Evolutionary conservation across 2,888 invertebrate species (phyloP).

Genomic region (Agrotis puta): DNA sequence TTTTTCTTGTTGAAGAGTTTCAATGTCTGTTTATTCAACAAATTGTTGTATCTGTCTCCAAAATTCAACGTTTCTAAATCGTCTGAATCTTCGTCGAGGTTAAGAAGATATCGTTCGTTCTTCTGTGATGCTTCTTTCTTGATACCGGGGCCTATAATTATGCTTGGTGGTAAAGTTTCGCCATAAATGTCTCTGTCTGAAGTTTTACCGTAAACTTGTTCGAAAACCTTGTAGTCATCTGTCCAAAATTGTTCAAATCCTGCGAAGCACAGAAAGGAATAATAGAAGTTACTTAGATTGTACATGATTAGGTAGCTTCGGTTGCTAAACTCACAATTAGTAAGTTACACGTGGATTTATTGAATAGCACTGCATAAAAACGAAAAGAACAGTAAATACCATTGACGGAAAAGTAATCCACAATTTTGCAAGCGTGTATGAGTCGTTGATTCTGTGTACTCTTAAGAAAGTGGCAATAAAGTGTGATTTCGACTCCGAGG

Average conservation of each 20-base stretch:
- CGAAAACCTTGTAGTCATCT: conserved; percentile 85
- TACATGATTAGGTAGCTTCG: too few relatives aligned
- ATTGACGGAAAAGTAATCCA: not conserved
- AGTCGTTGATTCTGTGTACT: not conserved
- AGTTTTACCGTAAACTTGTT: conserved; percentile 85
- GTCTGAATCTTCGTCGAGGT: conserved; percentile 65
- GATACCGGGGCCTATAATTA: conserved; percentile 61
- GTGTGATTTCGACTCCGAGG: conserved; percentile 22
- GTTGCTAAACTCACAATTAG: not conserved
- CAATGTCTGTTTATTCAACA: conserved; percentile 64
- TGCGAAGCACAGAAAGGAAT: conserved; percentile 65
- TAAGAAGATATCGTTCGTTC: conserved; percentile 72
- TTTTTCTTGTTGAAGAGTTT: conserved; percentile 64
- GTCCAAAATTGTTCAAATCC: conserved; percentile 85
- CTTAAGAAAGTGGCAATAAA: conserved; percentile 46
- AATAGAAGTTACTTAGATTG: not conserved
- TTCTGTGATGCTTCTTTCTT: conserved; percentile 77
- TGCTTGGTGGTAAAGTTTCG: conserved; percentile 74
- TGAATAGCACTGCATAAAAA: not conserved
- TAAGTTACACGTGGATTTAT: not conserved
- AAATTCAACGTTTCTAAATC: conserved; percentile 69
- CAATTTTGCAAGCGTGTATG: not conserved
- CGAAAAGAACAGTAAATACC: not conserved
- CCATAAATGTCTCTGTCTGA: conserved; percentile 85
- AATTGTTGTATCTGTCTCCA: conserved; percentile 72